Percentiles rank a stretch among this genome's conserved stretches.
Conservation (phyloP, 92 coral and sea anemone genomes). For the Diadumene lineata region DNA sequence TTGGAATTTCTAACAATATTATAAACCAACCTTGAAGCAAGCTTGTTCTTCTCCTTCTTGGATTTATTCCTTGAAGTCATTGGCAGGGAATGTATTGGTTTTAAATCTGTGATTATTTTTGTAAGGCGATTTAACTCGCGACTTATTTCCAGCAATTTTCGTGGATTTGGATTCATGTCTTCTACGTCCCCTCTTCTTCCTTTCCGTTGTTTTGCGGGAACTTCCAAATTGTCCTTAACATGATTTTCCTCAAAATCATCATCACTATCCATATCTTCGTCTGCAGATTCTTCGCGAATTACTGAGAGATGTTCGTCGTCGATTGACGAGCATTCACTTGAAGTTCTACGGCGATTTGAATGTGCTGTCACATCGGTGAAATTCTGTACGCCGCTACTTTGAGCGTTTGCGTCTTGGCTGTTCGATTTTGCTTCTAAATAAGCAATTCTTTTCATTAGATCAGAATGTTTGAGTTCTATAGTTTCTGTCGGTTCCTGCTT, state of each 20-base stretch:
- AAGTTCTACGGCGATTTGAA: background rate
- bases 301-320: slow-evolving; percentile 25
- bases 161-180: slow-evolving; percentile 94
- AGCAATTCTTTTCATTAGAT: slow-evolving; percentile 40
- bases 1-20: background rate
- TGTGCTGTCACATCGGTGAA: background rate
- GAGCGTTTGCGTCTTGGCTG: background rate
- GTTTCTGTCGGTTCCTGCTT: slow-evolving; percentile 23
- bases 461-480: slow-evolving; percentile 30
- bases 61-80: slow-evolving; percentile 91
- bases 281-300: slow-evolving; percentile 62
- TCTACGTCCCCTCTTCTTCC: slow-evolving; percentile 93
- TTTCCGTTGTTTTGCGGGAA: slow-evolving; percentile 70
- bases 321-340: background rate
- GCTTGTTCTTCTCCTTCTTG: slow-evolving; percentile 97
- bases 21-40: slow-evolving; percentile 88
- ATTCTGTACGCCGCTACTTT: background rate
- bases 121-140: slow-evolving; percentile 89
- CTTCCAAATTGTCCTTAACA: slow-evolving; percentile 59
- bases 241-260: slow-evolving; percentile 83
- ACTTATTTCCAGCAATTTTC: slow-evolving; percentile 83
- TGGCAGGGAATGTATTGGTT: slow-evolving; percentile 93
- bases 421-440: slow-evolving; percentile 52
- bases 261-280: slow-evolving; percentile 80
- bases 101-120: slow-evolving; percentile 82